Evolutionary conservation across 2,113 vertebrate species (phyloP).

Genomic region (Rhineura floridana): DNA sequence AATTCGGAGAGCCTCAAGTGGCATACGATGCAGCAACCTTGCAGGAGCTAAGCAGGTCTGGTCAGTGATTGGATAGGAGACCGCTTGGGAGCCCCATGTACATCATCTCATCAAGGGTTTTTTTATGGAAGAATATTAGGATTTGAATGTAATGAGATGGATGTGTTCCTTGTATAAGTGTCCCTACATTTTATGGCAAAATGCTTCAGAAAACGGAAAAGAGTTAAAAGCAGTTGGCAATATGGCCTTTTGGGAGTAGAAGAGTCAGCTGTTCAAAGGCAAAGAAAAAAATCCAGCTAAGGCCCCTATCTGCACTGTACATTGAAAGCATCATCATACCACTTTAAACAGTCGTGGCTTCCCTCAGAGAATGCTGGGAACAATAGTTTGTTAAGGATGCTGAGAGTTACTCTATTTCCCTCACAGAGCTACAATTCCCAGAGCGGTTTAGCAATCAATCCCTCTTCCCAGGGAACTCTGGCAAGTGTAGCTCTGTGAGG

Average conservation of each 20-base stretch:
- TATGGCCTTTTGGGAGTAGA: background rate
- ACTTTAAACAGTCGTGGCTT: too few relatives aligned
- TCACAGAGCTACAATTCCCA: too few relatives aligned
- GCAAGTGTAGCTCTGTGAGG: too few relatives aligned
- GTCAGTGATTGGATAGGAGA: background rate
- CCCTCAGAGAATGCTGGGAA: too few relatives aligned
- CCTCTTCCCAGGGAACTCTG: too few relatives aligned
- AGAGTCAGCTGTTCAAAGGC: background rate
- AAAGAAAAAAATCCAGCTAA: background rate
- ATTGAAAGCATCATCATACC: too few relatives aligned
- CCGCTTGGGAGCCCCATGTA: background rate
- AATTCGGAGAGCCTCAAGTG: background rate
- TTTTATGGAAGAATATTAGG: too few relatives aligned
- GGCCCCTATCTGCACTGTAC: too few relatives aligned
- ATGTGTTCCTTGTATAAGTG: background rate
- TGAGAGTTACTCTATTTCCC: too few relatives aligned
- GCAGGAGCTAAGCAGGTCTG: background rate
- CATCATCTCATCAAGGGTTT: background rate
- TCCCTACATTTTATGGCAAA: background rate
- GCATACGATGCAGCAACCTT: background rate
- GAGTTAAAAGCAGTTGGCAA: background rate
- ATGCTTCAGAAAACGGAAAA: too few relatives aligned
- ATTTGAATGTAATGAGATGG: background rate
- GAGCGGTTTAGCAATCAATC: too few relatives aligned
- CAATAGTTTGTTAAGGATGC: too few relatives aligned